phyloP scores from a whole-genome alignment of 1,140 invertebrate genomes.

The Elysia chlorotica region DNA sequence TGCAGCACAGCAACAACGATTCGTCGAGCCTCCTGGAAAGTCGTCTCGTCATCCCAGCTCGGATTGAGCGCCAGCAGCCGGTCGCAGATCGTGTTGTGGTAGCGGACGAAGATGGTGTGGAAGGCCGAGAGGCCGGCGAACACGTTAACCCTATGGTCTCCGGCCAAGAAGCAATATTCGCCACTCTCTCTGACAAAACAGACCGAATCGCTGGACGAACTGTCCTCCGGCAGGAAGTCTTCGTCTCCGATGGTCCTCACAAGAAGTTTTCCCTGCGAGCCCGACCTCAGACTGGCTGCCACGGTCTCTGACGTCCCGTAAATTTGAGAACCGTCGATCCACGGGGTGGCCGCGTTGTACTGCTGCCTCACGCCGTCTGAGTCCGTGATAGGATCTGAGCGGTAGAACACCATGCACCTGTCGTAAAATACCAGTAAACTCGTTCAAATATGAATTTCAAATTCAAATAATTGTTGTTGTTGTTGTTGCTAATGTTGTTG shows the following conservation, averaged over 20 bases:
- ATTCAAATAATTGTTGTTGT: too few relatives aligned
- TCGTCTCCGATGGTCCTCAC: background rate
- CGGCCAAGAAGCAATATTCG: constrained; percentile 61
- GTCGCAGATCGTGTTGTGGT: constrained; percentile 88
- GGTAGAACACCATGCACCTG: background rate
- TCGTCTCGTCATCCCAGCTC: constrained; percentile 88
- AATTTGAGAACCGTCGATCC: background rate
- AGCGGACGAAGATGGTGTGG: constrained; percentile 94
- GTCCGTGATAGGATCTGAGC: background rate
- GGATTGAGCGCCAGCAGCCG: constrained; percentile 72
- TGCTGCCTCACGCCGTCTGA: background rate
- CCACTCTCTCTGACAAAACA: background rate
- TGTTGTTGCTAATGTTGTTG: too few relatives aligned
- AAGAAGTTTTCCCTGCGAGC: background rate
- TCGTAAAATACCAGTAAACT: too few relatives aligned
- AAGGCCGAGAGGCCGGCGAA: constrained; percentile 85
- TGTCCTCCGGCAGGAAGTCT: background rate
- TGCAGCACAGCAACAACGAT: constrained; percentile 94
- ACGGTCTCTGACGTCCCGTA: background rate
- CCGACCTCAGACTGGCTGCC: background rate
- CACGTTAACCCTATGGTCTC: constrained; percentile 84
- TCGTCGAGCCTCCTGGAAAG: constrained; percentile 84
- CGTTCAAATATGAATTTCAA: too few relatives aligned
- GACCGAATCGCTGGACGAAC: background rate
- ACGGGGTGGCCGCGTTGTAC: background rate